Evolutionary conservation across 2,113 vertebrate species (phyloP), one percentile per base, ranked within the genome.

Genomic region (Dipodomys stephensi): DNA sequence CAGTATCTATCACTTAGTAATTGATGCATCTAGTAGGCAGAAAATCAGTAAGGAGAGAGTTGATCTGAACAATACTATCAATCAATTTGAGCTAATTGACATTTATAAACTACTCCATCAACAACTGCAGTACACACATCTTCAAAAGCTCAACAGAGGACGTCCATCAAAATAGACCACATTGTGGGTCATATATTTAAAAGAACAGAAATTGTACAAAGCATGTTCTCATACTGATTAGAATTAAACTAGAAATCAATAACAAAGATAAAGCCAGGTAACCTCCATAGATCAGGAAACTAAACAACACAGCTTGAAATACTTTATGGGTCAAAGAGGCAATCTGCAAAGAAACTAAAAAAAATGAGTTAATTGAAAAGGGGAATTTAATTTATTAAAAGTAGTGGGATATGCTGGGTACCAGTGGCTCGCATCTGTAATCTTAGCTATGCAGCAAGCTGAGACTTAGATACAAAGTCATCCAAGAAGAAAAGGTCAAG

Each of bases 191-290:
- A 94, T n/a, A 65, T 88, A 60, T 49, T 28, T 39, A 82, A 39
- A 60, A 77, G 49, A 91, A n/a, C 15, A 65, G 35, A 88, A 46
- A 30, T 71, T 11, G 90, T 62, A 12, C 44, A 81, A 92, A 65
- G 12, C 35, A 32, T 87, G 1, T 39, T 20, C 28, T 67, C 44
- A 84, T 8, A 44, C 4, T 19, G 15, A 87, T 28, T 10, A 44
- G 18, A 88, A 96, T 60, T 88, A 67, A 94, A 88, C 49, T 81
- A 65, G 25, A 92, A 87, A 87, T 77, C 65, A 72, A 1, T 87
- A 87, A 64, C 20, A 74, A 57, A 44, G 69, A 80, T 13, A n/a
- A 27, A 67, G 15, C 23, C n/a, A 73, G 19, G 46, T 13, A 87
- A 87, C 78, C 32, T 65, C 16, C 44, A 68, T 39, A 78, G 49